Base-by-base conservation (phyloP, 2,113 vertebrate species). In the Hemibagrus wyckioides region DNA sequence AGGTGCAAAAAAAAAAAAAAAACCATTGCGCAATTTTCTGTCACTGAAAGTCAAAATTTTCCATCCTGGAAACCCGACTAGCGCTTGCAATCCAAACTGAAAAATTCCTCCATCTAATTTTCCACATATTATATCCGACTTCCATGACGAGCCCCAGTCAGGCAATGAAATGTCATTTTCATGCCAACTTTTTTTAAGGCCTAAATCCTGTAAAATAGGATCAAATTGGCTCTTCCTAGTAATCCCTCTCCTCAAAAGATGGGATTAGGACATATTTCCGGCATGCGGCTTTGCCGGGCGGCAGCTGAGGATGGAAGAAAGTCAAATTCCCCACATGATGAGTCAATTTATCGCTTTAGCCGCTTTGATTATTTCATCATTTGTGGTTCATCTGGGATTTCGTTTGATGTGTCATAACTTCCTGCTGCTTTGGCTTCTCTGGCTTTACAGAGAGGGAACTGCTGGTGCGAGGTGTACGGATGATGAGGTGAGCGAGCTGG, bases 401-500 rank as follows among this genome's bases (percentile, higher is more conserved):
- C 90, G 93, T 94, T 94, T 94, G 91, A 94, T 94, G 93, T 94
- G 93, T 93, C 87, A 83, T 85, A 85, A 90, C 92, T 91, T 92
- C 90, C 92, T 88, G 91, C 88, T 61, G 77, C 92, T 91, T 92
- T 90, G 91, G 93, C 91, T 91, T 80, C 89, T 33, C 21, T 10
- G 14, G 50, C n/a, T 36, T 54, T 52, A 59, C 48, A 65, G 48
- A 39, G 39, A 57, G 25, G 67, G 57, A 83, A 19, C 5, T 39
- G n/a, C 21, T 56, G 41, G 56, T 69, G 23, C 33, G 41, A 59
- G 54, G 59, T 28, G 48, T 76, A 39, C 50, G n/a, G 61, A 76
- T 44, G 41, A 67, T 25, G 65, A 65, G 19, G 1, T 33, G 75
- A 80, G 59, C 67, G 19, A 65, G 73, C 15, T 41, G 13, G 28